A percentile compares a stretch with the other conserved stretches of the same genome.
Evolutionary conservation across 2,113 vertebrate species (phyloP).

Genomic region (Canis aureus): DNA sequence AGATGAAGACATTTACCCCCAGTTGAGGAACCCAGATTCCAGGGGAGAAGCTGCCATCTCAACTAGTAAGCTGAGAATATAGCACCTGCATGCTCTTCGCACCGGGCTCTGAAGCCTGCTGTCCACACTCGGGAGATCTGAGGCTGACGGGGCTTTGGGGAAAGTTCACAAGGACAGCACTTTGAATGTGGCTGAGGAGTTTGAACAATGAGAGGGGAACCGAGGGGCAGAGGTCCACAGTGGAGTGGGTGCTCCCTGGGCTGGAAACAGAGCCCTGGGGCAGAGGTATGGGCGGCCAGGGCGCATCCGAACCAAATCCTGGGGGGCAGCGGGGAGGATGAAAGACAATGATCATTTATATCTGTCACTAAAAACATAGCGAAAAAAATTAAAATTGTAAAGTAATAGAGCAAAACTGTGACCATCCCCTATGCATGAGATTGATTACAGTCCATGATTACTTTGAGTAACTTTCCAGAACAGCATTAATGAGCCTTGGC

Average conservation of each 20-base stretch:
- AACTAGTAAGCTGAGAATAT: accelerated
- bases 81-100: accelerated
- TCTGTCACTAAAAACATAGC: not conserved
- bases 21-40: not conserved
- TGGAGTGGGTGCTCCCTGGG: accelerated
- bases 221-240: no score
- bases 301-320: not conserved
- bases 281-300: not conserved
- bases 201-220: not conserved
- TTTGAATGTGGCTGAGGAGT: not conserved
- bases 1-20: not conserved
- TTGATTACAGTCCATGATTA: not conserved
- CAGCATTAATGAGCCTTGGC: not conserved
- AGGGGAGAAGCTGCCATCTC: accelerated
- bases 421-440: not conserved
- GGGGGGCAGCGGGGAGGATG: not conserved
- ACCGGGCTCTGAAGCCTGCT: not conserved
- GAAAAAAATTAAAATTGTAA: not conserved
- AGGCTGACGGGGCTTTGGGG: not conserved
- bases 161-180: not conserved
- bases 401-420: not conserved
- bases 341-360: not conserved
- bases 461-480: not conserved
- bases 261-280: not conserved
- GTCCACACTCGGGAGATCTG: not conserved